Conservation (phyloP, 2,113 vertebrate species). For the Mirounga angustirostris region DNA sequence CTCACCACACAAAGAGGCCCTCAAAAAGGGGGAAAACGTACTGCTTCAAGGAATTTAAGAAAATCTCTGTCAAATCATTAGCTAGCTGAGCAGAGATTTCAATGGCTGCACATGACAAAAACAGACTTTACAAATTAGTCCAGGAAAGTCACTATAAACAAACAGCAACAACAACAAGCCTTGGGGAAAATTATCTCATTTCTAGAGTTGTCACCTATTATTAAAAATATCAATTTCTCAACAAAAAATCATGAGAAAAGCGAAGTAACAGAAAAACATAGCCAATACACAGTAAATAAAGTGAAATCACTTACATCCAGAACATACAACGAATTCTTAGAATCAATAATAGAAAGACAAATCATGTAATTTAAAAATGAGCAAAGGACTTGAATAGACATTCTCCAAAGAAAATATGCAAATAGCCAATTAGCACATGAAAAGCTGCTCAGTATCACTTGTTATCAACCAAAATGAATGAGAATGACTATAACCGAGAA, state of each 20-base stretch:
- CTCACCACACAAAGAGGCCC: not conserved
- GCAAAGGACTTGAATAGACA: not conserved
- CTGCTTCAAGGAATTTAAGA: not conserved
- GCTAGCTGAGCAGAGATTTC: not conserved
- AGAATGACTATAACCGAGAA: not conserved
- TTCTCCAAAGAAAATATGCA: not conserved
- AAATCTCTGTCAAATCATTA: not conserved
- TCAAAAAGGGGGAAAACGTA: not conserved
- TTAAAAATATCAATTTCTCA: not conserved
- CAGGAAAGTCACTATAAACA: not conserved
- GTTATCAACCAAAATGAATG: not conserved
- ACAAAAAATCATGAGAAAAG: not conserved
- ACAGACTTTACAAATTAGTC: not conserved
- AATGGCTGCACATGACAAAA: not conserved
- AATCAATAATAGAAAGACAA: not conserved
- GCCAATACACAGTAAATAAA: not conserved
- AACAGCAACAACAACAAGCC: not conserved
- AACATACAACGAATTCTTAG: not conserved
- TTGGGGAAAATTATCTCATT: not conserved
- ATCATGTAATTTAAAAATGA: not conserved
- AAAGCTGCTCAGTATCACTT: not conserved
- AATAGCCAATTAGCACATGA: not conserved
- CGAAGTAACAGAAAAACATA: not conserved
- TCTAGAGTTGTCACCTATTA: not conserved
- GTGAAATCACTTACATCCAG: too few species aligned